Percentiles rank a stretch among this genome's conserved stretches.
phyloP scores from a whole-genome alignment of 2,113 vertebrate species.

The Laticauda colubrina region DNA sequence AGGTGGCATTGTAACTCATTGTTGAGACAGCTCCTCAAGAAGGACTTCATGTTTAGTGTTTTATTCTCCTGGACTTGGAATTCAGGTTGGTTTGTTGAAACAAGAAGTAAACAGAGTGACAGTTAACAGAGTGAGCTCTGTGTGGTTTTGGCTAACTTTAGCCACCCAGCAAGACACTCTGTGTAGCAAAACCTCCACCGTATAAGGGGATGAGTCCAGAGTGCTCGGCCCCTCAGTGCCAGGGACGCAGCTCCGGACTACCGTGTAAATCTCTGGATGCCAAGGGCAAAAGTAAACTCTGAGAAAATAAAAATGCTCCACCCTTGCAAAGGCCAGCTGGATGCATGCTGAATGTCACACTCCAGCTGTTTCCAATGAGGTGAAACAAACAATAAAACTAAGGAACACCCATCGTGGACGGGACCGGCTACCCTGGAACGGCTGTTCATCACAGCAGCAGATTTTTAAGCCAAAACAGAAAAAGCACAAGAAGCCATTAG shows the following conservation, averaged over 20 bases:
- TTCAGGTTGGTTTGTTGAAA: conserved; percentile 67
- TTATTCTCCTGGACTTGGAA: conserved; percentile 39
- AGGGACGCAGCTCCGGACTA: conserved; percentile 37
- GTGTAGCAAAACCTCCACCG: conserved; percentile 54
- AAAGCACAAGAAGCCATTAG: not conserved
- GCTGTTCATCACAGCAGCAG: conserved; percentile 50
- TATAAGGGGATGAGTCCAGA: conserved; percentile 66
- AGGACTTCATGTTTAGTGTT: not conserved
- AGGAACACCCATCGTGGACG: conserved; percentile 58
- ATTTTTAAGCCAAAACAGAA: conserved; percentile 37
- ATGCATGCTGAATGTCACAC: conserved; percentile 61
- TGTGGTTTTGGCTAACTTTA: conserved; percentile 56
- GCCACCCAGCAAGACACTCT: conserved; percentile 62
- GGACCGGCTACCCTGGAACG: conserved; percentile 58
- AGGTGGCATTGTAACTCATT: not conserved
- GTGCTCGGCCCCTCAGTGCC: conserved; percentile 55
- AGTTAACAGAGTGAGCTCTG: conserved; percentile 58
- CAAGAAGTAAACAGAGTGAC: conserved; percentile 63
- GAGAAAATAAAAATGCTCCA: conserved; percentile 45
- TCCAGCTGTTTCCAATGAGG: conserved; percentile 63
- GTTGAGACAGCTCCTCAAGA: not conserved
- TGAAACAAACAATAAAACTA: conserved; percentile 62
- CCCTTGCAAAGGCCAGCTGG: conserved; percentile 59
- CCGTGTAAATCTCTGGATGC: conserved; percentile 55
- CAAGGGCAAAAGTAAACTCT: conserved; percentile 56